Evolutionary conservation across 2,888 invertebrate species (phyloP).

Genomic region (Polydrusus pterygomalis): DNA sequence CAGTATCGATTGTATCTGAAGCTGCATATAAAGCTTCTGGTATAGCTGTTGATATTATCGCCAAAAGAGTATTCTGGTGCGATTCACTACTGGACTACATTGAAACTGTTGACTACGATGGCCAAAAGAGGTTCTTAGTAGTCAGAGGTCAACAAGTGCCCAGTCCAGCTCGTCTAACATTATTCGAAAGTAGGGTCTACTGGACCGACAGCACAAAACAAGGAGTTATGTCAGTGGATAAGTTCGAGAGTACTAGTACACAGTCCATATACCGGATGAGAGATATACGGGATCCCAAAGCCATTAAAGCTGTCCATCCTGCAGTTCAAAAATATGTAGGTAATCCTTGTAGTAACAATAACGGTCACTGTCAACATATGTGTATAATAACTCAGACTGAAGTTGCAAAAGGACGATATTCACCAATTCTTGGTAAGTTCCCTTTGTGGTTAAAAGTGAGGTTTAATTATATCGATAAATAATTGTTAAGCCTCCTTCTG

Average conservation of each 20-base stretch:
- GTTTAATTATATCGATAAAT: too few relatives aligned
- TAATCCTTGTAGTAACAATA: conserved; percentile 89
- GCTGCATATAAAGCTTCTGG: conserved; percentile 96
- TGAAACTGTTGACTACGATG: conserved; percentile 96
- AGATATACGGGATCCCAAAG: conserved; percentile 88
- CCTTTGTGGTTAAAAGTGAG: too few relatives aligned
- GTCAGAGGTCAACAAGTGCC: conserved; percentile 90
- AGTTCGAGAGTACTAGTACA: conserved; percentile 86
- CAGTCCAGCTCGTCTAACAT: conserved; percentile 86
- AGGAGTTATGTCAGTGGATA: conserved; percentile 67
- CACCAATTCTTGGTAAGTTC: conserved; percentile 41
- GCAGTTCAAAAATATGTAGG: conserved; percentile 82
- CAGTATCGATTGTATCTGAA: conserved; percentile 89
- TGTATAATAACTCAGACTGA: conserved; percentile 85
- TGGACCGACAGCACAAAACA: conserved; percentile 93
- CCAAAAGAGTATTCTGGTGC: conserved; percentile 95
- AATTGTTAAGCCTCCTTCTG: too few relatives aligned
- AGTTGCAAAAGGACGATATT: conserved; percentile 31
- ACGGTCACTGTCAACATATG: conserved; percentile 94
- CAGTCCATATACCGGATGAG: conserved; percentile 87
- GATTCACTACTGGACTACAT: conserved; percentile 96
- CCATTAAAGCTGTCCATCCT: conserved; percentile 87
- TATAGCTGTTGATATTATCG: conserved; percentile 92
- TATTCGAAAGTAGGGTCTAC: conserved; percentile 90
- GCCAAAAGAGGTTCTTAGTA: conserved; percentile 86